These are phyloP conservation scores for Argynnis bischoffii DNA, from an alignment of 2,888 invertebrate genomes.

Conservation along the genomic window DNA sequence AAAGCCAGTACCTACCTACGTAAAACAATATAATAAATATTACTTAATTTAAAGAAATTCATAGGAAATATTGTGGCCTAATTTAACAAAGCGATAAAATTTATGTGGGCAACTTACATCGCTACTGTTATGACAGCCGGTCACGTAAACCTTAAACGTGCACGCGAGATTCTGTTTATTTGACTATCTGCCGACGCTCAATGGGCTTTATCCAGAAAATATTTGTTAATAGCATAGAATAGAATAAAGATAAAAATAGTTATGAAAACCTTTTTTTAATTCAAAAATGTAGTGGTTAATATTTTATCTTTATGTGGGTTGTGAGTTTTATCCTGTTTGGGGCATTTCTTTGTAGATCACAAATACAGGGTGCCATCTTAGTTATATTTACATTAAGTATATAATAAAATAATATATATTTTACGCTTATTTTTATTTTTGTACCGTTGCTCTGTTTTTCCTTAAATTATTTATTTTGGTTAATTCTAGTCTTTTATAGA, in stretches of 20 bases:
- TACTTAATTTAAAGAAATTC: neutral
- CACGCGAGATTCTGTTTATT: conserved; percentile 68
- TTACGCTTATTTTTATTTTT: too few species aligned
- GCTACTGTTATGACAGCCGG: conserved; percentile 66
- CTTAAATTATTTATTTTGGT: too few species aligned
- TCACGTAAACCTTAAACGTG: conserved; percentile 66
- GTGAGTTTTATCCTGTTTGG: neutral
- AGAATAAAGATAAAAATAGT: conserved; percentile 39
- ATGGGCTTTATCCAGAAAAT: conserved; percentile 37
- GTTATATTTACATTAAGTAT: too few species aligned
- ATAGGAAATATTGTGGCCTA: conserved; percentile 2
- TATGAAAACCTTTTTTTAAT: neutral
- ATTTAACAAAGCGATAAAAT: conserved; percentile 16
- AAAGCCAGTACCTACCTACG: conserved; percentile 22
- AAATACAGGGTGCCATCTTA: too few species aligned
- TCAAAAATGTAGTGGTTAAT: neutral
- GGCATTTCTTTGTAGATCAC: neutral
- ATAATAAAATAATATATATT: too few species aligned
- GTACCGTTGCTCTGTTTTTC: too few species aligned
- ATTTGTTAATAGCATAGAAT: conserved; percentile 37
- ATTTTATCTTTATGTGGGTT: neutral
- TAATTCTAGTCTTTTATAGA: too few species aligned
- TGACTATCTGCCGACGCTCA: conserved; percentile 51
- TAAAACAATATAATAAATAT: neutral
- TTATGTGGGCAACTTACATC: conserved; percentile 25